These are phyloP conservation scores for Aplochiton taeniatus DNA, from an alignment of 2,797 vertebrate species.

Conservation along the genomic window DNA sequence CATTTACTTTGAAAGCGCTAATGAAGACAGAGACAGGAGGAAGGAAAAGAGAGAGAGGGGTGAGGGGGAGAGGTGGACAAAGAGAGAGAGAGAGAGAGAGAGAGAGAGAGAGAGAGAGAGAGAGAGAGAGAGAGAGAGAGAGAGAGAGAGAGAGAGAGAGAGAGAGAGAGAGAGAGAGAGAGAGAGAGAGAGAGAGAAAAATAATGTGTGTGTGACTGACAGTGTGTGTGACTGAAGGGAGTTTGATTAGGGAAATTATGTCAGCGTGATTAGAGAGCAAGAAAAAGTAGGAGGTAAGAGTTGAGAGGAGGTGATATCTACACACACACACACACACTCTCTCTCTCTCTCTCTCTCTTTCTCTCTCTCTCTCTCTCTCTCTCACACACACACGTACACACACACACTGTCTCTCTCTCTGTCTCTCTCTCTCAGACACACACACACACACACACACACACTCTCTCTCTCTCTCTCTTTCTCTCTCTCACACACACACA, in stretches of 20 bases:
- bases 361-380: slow-evolving; percentile 1
- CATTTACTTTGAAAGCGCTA: slow-evolving; percentile 50
- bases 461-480: not conserved
- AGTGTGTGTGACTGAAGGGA: not conserved
- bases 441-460: too few relatives aligned
- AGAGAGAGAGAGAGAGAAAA: not conserved
- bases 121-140: not conserved
- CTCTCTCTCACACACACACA: too few relatives aligned
- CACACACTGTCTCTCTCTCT: too few relatives aligned
- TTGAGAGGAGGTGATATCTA: not conserved
- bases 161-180: not conserved
- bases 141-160: slow-evolving; percentile 5
- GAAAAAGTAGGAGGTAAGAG: not conserved
- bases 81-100: too few relatives aligned
- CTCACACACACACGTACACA: too few relatives aligned
- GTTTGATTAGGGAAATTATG: not conserved
- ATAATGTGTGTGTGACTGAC: not conserved
- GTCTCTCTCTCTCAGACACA: not conserved
- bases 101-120: slow-evolving; percentile 5
- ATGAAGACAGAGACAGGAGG: slow-evolving; percentile 50
- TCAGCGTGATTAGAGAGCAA: not conserved
- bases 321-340: not conserved
- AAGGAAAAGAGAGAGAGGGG: slow-evolving; percentile 18
- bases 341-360: not conserved
- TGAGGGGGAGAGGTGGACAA: too few relatives aligned